Percentiles rank a stretch among this genome's conserved stretches.
phyloP scores from a whole-genome alignment of 2,888 invertebrate species.

The Synergus umbraculus region DNA sequence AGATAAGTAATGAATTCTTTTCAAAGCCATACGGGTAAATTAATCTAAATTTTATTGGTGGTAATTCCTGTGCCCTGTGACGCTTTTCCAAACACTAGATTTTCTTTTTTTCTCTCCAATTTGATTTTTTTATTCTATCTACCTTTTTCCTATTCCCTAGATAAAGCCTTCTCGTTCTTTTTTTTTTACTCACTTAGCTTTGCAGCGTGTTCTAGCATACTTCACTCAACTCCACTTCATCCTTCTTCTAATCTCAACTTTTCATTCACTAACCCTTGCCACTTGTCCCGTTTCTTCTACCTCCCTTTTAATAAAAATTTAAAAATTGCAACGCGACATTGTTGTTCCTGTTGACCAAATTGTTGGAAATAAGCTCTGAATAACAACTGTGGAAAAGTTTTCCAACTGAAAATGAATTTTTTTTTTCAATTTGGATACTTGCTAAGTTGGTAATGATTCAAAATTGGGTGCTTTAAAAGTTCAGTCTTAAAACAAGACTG shows the following conservation, averaged over 20 bases:
- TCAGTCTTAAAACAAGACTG: too few relatives aligned
- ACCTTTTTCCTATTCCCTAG: neutral
- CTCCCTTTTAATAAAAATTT: slow-evolving; percentile 26
- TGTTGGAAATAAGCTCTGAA: slow-evolving; percentile 11
- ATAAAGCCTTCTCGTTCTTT: neutral
- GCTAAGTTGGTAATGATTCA: too few relatives aligned
- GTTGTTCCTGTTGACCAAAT: slow-evolving; percentile 34
- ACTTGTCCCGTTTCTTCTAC: slow-evolving; percentile 18
- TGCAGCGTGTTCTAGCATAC: slow-evolving; percentile 32
- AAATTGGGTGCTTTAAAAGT: too few relatives aligned
- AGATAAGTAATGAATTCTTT: slow-evolving; percentile 49
- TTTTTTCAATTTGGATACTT: too few relatives aligned
- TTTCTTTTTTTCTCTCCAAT: neutral
- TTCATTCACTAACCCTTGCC: slow-evolving; percentile 40
- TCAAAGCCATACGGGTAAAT: slow-evolving; percentile 45
- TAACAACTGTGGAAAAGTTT: too few relatives aligned
- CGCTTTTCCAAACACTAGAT: neutral
- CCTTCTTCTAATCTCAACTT: slow-evolving; percentile 45
- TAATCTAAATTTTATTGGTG: slow-evolving; percentile 48
- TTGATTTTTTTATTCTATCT: neutral
- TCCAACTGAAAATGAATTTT: too few relatives aligned
- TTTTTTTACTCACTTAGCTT: neutral
- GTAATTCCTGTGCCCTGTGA: neutral
- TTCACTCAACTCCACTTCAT: slow-evolving; percentile 46
- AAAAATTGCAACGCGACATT: slow-evolving; percentile 17